Evolutionary conservation across 2,888 invertebrate species (phyloP).

Genomic region (Pogonocherus hispidulus): DNA sequence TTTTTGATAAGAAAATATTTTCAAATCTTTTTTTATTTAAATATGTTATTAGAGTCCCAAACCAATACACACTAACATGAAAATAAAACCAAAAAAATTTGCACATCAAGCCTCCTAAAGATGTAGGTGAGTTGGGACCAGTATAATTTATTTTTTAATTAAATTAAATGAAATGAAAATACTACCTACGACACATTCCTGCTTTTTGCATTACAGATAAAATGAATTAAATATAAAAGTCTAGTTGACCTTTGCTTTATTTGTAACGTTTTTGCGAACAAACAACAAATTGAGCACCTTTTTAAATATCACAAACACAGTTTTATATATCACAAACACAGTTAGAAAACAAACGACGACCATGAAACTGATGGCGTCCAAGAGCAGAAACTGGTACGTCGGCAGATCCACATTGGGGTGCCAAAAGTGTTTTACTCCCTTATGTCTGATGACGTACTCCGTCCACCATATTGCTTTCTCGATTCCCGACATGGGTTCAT

Average conservation of each 20-base stretch:
- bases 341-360: neutral
- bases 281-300: neutral
- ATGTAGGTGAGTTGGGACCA: no score
- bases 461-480: slow-evolving; percentile 59
- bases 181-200: no score
- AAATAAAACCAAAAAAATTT: no score
- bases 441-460: slow-evolving; percentile 58
- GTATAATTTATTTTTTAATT: no score
- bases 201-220: no score
- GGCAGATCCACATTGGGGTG: slow-evolving; percentile 49
- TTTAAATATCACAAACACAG: no score
- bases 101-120: no score
- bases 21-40: no score
- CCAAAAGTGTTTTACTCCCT: slow-evolving; percentile 53
- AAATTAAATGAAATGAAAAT: no score
- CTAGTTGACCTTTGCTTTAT: slow-evolving; percentile 3
- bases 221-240: neutral
- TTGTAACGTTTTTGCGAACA: neutral
- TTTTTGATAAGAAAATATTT: no score
- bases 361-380: slow-evolving; percentile 51
- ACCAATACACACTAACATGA: no score
- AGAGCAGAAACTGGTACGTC: slow-evolving; percentile 52
- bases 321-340: slow-evolving; percentile 12
- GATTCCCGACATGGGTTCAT: slow-evolving; percentile 56
- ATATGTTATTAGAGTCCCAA: no score